These are phyloP conservation scores for Indri indri DNA, from an alignment of 2,113 vertebrate species.

Conservation along the genomic window DNA sequence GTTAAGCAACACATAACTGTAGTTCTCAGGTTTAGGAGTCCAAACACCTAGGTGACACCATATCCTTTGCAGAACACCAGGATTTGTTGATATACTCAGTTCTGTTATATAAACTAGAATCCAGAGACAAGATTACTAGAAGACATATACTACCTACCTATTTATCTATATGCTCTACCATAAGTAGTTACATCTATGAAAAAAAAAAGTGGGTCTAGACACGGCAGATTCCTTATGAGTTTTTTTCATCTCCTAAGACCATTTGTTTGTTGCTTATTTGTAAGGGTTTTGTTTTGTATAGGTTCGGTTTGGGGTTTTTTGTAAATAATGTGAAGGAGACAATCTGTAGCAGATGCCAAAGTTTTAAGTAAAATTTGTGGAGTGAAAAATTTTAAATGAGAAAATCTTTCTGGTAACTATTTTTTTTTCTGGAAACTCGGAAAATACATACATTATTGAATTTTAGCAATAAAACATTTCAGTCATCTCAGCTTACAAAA, in stretches of 20 bases:
- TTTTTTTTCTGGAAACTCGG: neutral
- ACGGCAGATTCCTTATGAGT: neutral
- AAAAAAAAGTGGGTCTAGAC: neutral
- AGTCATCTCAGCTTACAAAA: neutral
- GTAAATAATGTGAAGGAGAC: neutral
- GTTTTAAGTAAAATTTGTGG: neutral
- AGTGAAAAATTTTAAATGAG: neutral
- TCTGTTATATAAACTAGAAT: neutral
- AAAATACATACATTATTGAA: conserved; percentile 18
- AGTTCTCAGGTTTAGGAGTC: neutral
- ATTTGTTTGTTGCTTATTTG: neutral
- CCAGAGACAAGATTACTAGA: neutral
- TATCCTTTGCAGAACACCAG: neutral
- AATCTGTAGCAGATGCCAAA: neutral
- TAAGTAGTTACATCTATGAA: neutral
- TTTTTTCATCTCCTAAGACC: conserved; percentile 23
- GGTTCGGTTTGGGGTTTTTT: neutral
- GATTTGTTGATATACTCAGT: neutral
- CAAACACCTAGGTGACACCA: neutral
- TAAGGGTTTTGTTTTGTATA: neutral
- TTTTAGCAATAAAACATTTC: neutral
- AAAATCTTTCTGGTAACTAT: neutral
- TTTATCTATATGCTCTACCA: neutral
- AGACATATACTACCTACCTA: neutral
- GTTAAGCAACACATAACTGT: neutral